Evolutionary conservation across 2,888 invertebrate genomes (phyloP).

Genomic region (Troides aeacus): DNA sequence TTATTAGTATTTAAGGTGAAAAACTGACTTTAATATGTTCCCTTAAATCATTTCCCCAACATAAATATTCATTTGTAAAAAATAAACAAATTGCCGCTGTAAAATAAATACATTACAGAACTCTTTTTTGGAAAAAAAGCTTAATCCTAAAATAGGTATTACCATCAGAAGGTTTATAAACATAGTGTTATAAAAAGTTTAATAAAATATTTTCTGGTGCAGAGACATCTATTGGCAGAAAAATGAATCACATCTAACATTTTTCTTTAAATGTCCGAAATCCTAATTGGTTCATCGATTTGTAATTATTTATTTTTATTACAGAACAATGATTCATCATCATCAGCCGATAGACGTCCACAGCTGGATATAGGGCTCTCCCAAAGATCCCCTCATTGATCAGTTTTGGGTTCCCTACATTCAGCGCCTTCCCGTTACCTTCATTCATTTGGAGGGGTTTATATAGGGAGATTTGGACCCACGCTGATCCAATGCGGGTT

Average conservation of each 20-base stretch:
- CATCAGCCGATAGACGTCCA: background rate
- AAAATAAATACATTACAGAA: too few species aligned
- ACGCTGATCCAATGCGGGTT: too few species aligned
- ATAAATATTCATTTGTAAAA: too few species aligned
- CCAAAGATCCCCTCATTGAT: too few species aligned
- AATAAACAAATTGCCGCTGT: too few species aligned
- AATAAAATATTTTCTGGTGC: background rate
- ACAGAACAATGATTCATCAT: background rate
- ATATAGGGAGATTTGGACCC: too few species aligned
- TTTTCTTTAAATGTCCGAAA: background rate
- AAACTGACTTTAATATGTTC: background rate
- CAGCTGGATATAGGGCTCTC: too few species aligned
- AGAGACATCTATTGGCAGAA: background rate
- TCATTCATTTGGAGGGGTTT: too few species aligned
- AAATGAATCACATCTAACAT: background rate
- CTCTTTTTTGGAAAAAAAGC: background rate
- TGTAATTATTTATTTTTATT: background rate
- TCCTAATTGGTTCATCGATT: background rate
- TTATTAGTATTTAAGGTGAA: conserved; percentile 36
- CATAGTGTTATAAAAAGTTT: background rate
- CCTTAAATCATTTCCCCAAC: background rate
- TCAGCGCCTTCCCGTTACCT: too few species aligned
- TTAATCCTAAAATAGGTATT: background rate
- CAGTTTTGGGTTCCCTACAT: too few species aligned
- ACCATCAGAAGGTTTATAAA: background rate